phyloP scores from a whole-genome alignment of 2,797 vertebrate species.

The Eulemur albifrons region DNA sequence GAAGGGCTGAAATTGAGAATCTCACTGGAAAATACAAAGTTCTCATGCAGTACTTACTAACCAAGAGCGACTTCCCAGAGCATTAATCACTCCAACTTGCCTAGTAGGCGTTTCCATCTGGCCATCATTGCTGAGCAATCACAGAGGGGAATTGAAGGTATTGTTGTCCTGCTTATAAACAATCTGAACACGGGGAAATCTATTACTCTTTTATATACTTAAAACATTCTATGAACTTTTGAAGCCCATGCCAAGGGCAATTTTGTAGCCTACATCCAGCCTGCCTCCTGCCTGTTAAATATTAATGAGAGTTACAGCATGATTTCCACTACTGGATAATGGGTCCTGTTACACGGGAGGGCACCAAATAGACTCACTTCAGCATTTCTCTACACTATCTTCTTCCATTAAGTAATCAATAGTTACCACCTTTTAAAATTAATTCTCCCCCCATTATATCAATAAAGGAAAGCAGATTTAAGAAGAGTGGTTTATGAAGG shows the following conservation, averaged over 20 bases:
- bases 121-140: slow-evolving; percentile 61
- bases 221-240: slow-evolving; percentile 68
- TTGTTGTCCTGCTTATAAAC: slow-evolving; percentile 68
- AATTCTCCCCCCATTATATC: slow-evolving; percentile 81
- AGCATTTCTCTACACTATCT: slow-evolving; percentile 81
- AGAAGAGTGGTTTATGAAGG: slow-evolving; percentile 65
- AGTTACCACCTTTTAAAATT: slow-evolving; percentile 84
- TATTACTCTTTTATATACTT: slow-evolving; percentile 71
- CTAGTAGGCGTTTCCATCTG: slow-evolving; percentile 68
- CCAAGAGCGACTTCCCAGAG: slow-evolving; percentile 69
- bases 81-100: slow-evolving; percentile 65
- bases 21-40: slow-evolving; percentile 58
- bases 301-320: slow-evolving; percentile 82
- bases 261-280: slow-evolving; percentile 62
- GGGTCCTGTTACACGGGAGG: slow-evolving; percentile 76
- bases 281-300: slow-evolving; percentile 79
- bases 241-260: slow-evolving; percentile 61
- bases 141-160: slow-evolving; percentile 60
- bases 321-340: slow-evolving; percentile 83
- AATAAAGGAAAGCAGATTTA: slow-evolving; percentile 80
- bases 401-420: slow-evolving; percentile 88
- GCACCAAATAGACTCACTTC: slow-evolving; percentile 80
- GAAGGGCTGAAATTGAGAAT: slow-evolving; percentile 38
- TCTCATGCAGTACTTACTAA: slow-evolving; percentile 51
- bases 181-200: slow-evolving; percentile 69